Base-by-base conservation (phyloP, 2,888 invertebrate genomes). In the Glyphotaelius pellucidus region DNA sequence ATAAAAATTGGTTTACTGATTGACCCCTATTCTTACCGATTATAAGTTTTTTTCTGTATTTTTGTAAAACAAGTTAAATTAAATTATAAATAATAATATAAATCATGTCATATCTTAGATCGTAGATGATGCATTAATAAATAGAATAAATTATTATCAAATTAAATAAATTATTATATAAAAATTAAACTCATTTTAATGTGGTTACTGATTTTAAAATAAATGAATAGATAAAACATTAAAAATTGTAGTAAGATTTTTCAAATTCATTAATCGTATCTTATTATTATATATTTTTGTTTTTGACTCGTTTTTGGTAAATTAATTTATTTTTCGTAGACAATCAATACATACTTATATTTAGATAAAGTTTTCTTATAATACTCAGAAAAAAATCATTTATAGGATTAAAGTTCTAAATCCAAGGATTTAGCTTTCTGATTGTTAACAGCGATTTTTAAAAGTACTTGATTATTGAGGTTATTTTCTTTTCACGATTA, bases 41-140 rank as follows among this genome's bases (percentile, higher is more conserved):
- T 67, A 67, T 83, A 32, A 83, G 83, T 83, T 87, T 31, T 35
- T 42, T 87, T 52, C 19, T 67, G n/a, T 79, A 89, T 89, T 89
- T 89, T 89, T 89, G 79, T 89, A 89, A 89, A 67, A 79, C 19
- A 79, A 11, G 14, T 35, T 89, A 80, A 89, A 80, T 89, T 38
- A 89, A 32, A 25, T 67, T 67, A 42, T 47, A 42, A 1, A 79
- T 35, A 79, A 38, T 89, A 89, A 89, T 32, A 89, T 89, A 89
- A 89, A 89, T 89, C 88, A 89, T 89, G 88, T 89, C 88, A 89
- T 89, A 89, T 89, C 88, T 89, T 89, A 89, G 88, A 32, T 88
- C 35, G 25, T 89, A 89, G 80, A 89, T 35, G 88, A 89, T 79
- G 79, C 88, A 79, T 89, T n/a, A 35, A 79, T 89, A 89, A 89